Base-by-base conservation (phyloP, 2,113 vertebrate genomes). In the Chaetops frenatus region DNA sequence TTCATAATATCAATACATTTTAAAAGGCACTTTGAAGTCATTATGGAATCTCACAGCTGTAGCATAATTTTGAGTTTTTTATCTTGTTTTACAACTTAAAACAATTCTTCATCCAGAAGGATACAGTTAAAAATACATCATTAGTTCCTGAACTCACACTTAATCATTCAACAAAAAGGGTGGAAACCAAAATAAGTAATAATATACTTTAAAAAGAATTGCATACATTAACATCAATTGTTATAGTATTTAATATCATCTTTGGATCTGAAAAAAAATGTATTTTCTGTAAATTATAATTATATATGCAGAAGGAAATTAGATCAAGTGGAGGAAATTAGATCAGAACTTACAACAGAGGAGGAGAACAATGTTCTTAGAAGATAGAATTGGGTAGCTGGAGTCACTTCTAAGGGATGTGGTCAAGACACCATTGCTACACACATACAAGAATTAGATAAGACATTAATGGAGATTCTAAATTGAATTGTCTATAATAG, bases 81-180 rank as follows among this genome's bases (percentile, higher is more conserved):
- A 24, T 90, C 74, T 95, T 61, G 22, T 83, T 97, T 91, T 92
- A 53, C 51, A 54, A 36, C 31, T 92, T 93, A 90, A 87, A 94
- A 73, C 14, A 82, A 83, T 92, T 81, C 42, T 86, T 40, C 17
- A 73, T 36, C 19, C 66, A 89, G 54, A 87, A 61, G 35, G 91
- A 85, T n/a, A 54, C 15, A 85, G 54, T 88, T 64, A 61, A 62
- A 92, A 92, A 86, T 90, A 76, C 7, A 72, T 78, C 80, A 83
- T 95, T 95, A 87, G 54, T 76, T 96, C 83, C 28, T 83, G 72
- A 97, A 94, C 72, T 92, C 77, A 92, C 40, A 42, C 10, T 51
- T n/a, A n/a, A n/a, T n/a, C n/a, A n/a, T n/a, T n/a, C n/a, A n/a
- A n/a, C n/a, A n/a, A n/a, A 88, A 88, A 77, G 58, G 15, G 15